These are phyloP conservation scores for Autographa pulchrina DNA, from an alignment of 2,888 invertebrate genomes.

Conservation along the genomic window DNA sequence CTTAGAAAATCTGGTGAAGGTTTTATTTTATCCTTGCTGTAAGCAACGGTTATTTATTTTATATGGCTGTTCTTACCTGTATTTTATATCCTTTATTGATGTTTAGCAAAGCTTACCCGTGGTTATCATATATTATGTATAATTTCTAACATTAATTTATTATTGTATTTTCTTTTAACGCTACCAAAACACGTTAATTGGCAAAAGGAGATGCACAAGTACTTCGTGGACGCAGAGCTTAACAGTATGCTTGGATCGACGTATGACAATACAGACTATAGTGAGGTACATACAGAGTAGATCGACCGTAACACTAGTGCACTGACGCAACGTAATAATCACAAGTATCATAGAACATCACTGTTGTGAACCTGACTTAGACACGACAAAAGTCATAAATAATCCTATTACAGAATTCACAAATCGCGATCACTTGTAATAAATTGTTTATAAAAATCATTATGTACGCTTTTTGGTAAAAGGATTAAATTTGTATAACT, in stretches of 20 bases:
- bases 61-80: slow-evolving; percentile 39
- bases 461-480: slow-evolving; percentile 43
- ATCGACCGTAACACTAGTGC: slow-evolving; percentile 57
- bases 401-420: slow-evolving; percentile 27
- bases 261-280: slow-evolving; percentile 89
- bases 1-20: slow-evolving; percentile 33
- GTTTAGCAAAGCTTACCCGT: slow-evolving; percentile 50
- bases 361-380: slow-evolving; percentile 34
- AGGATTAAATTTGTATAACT: slow-evolving; percentile 33
- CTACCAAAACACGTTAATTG: slow-evolving; percentile 87
- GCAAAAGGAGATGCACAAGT: slow-evolving; percentile 94
- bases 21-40: slow-evolving; percentile 9
- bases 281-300: slow-evolving; percentile 83
- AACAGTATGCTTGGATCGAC: slow-evolving; percentile 92
- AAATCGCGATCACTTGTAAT: slow-evolving; percentile 38
- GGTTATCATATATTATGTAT: slow-evolving; percentile 53
- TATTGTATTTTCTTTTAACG: slow-evolving; percentile 85
- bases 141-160: slow-evolving; percentile 77
- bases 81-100: slow-evolving; percentile 45
- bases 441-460: slow-evolving; percentile 36
- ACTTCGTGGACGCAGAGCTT: slow-evolving; percentile 95
- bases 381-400: slow-evolving; percentile 15
- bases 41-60: slow-evolving; percentile 33
- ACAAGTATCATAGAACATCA: slow-evolving; percentile 58
- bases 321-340: slow-evolving; percentile 52